Base-by-base conservation (phyloP, 1,140 invertebrate species). In the Eubasilissa regina region DNA sequence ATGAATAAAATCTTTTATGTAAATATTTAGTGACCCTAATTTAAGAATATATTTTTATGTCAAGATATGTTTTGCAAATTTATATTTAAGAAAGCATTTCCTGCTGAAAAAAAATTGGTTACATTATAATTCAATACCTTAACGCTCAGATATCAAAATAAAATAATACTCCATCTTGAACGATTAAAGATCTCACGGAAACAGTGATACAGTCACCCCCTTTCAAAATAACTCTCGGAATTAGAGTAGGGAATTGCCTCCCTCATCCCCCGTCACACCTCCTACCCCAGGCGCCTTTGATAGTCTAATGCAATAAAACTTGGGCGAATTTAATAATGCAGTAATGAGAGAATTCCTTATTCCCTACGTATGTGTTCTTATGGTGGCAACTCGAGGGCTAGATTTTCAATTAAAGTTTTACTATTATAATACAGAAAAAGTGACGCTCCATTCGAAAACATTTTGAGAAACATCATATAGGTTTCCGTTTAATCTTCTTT, bases 271-370 rank as follows among this genome's bases (percentile, higher is more conserved):
- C 56, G n/a, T n/a, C n/a, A n/a, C 35, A 19, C 17, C n/a, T 58
- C 73, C 43, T 62, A 45, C 47, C 77, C 53, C 55, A 51, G 77
- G 70, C 80, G 70, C 81, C 81, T 82, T 80, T 82, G 78, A 82
- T 84, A 80, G 81, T 83, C 79, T 85, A 86, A 85, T 84, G 85
- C 83, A 86, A 86, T 85, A 84, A 86, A 85, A 85, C 81, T 84
- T 82, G 83, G 83, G 83, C 79, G 85, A 85, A 86, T 86, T 86
- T 86, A 84, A 86, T 86, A 86, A 85, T 83, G 84, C 83, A 85
- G 85, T 86, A 84, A 86, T 85, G 84, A 86, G 84, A 83, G 83
- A 80, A 83, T 82, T 82, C 81, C 81, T 80, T 80, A 78, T 82
- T 75, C 56, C 62, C 55, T 74, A 78, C 78, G 78, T 78, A 78